Evolutionary conservation across 2,888 invertebrate species (phyloP).

Genomic region (Xanthostigma xanthostigma): DNA sequence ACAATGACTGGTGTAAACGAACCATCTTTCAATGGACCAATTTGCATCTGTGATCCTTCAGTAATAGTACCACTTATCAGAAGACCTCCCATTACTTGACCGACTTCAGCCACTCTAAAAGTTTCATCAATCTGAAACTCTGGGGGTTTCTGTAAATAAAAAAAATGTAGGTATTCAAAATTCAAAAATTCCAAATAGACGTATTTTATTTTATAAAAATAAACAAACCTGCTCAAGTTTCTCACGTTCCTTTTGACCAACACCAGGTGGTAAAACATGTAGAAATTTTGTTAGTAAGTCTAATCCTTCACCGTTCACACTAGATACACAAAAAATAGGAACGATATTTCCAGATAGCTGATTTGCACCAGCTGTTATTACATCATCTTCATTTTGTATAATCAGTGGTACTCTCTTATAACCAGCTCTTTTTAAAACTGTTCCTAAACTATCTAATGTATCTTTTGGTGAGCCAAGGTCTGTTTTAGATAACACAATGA

Average conservation of each 20-base stretch:
- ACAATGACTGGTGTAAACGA: conserved; percentile 64
- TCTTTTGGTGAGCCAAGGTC: conserved; percentile 56
- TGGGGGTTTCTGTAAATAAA: conserved; percentile 41
- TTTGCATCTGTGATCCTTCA: conserved; percentile 65
- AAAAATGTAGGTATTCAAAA: conserved; percentile 11
- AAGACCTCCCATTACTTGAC: conserved; percentile 74
- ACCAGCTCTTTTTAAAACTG: conserved; percentile 48
- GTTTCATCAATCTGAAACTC: conserved; percentile 93
- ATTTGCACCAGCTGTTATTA: conserved; percentile 56
- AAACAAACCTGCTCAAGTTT: conserved; percentile 44
- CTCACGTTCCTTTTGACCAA: conserved; percentile 48
- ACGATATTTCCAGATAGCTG: conserved; percentile 47
- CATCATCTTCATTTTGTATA: conserved; percentile 53
- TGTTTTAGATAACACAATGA: conserved; percentile 86
- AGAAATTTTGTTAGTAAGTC: conserved; percentile 74
- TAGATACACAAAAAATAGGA: conserved; percentile 79
- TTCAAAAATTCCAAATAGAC: not conserved
- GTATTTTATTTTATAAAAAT: not conserved
- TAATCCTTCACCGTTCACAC: conserved; percentile 75
- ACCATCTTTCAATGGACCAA: conserved; percentile 64
- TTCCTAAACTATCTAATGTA: conserved; percentile 40
- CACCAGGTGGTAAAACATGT: conserved; percentile 60
- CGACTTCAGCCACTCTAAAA: conserved; percentile 69
- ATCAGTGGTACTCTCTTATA: conserved; percentile 47
- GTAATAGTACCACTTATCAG: conserved; percentile 71